A percentile compares a stretch with the other conserved stretches of the same genome.
Evolutionary conservation across 2,113 vertebrate species (phyloP).

Genomic region (Gambusia affinis): DNA sequence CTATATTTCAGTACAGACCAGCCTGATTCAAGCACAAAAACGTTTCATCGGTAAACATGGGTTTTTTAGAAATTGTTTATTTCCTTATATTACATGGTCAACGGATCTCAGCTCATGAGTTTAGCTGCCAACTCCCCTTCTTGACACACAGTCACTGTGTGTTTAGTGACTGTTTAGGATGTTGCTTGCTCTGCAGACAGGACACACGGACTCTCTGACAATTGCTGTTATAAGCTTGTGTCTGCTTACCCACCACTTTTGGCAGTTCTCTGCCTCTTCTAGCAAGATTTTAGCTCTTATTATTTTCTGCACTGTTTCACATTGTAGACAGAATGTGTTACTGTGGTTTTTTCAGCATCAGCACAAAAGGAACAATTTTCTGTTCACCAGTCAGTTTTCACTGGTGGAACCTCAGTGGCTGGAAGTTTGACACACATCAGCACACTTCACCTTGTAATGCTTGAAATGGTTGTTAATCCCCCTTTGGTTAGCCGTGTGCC

Average conservation of each 20-base stretch:
- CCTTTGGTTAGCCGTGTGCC: background rate
- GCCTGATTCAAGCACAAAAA: too few relatives aligned
- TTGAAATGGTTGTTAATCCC: background rate
- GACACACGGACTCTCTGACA: background rate
- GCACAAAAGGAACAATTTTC: background rate
- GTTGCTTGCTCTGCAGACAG: background rate
- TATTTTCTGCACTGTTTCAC: constrained; percentile 1
- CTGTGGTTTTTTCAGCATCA: background rate
- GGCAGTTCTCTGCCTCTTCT: constrained; percentile 11
- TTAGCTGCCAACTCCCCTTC: too few relatives aligned
- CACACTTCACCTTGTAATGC: background rate
- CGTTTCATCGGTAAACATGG: too few relatives aligned
- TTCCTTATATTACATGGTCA: too few relatives aligned
- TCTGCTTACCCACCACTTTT: background rate
- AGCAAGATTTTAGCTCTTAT: background rate
- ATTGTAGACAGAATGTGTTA: background rate
- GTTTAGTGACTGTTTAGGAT: background rate
- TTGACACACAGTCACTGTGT: background rate
- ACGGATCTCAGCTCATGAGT: too few relatives aligned
- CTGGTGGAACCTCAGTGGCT: background rate
- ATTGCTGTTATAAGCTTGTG: background rate
- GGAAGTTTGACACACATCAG: background rate
- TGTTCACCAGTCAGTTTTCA: constrained; percentile 4
- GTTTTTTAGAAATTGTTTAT: too few relatives aligned
- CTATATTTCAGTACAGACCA: too few relatives aligned